A percentile compares a stretch with the other conserved stretches of the same genome.
Evolutionary conservation across 2,113 vertebrate genomes (phyloP).

Genomic region (Machaerirhynchus nigripectus): DNA sequence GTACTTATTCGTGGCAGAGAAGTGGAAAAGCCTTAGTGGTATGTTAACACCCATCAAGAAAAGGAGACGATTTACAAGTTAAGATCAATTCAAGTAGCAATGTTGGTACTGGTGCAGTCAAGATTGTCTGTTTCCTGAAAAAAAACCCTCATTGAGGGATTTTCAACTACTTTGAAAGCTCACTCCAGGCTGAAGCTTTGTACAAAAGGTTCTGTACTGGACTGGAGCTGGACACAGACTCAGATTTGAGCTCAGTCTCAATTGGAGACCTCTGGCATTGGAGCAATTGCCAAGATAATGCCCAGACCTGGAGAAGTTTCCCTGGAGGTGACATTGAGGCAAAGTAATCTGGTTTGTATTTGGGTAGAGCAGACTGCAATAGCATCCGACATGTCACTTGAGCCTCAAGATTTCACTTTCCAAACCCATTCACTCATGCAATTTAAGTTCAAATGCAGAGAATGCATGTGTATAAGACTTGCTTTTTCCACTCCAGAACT

Average conservation of each 20-base stretch:
- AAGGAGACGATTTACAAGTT: conserved; percentile 69
- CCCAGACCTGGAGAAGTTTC: conserved; percentile 27
- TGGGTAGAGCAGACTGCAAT: conserved; percentile 41
- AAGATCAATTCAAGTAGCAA: conserved; percentile 73
- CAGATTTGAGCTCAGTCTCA: neutral
- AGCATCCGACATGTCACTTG: conserved; percentile 70
- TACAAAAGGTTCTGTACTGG: conserved; percentile 41
- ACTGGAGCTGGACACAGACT: conserved; percentile 20
- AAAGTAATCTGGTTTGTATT: neutral
- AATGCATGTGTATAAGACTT: conserved; percentile 64
- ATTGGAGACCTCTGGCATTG: neutral
- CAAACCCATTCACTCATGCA: conserved; percentile 70
- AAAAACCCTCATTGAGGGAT: conserved; percentile 55
- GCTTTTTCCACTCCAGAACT: conserved; percentile 57
- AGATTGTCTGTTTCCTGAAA: conserved; percentile 60
- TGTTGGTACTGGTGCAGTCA: conserved; percentile 75
- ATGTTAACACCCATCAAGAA: conserved; percentile 74
- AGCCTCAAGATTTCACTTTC: conserved; percentile 60
- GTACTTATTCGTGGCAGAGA: conserved; percentile 73
- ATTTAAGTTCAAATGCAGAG: conserved; percentile 60
- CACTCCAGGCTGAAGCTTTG: conserved; percentile 63
- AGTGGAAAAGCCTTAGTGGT: conserved; percentile 85
- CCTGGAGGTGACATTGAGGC: neutral
- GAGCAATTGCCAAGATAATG: neutral
- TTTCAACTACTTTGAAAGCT: conserved; percentile 66